phyloP scores from a whole-genome alignment of 35 echinoderm and acorn worm species.

The Hemicentrotus pulcherrimus region DNA sequence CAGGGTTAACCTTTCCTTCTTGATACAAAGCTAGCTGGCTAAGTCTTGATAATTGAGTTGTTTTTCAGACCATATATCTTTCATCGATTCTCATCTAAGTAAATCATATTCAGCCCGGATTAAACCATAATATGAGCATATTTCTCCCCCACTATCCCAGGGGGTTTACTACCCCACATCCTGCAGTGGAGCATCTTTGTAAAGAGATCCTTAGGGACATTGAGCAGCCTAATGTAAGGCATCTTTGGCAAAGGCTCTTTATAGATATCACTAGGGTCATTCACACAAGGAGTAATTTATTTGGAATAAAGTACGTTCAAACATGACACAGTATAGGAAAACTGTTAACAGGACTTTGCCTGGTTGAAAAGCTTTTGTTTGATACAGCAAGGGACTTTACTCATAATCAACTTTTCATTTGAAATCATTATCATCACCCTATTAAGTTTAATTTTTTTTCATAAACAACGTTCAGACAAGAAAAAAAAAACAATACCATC shows the following conservation, averaged over 20 bases:
- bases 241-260: background rate
- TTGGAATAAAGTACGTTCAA: too few relatives aligned
- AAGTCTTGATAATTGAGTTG: background rate
- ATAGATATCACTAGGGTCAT: background rate
- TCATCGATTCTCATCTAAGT: background rate
- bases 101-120: background rate
- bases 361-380: too few relatives aligned
- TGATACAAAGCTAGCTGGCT: background rate
- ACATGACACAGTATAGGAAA: too few relatives aligned
- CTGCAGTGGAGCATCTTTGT: background rate
- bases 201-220: background rate
- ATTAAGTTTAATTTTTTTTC: too few relatives aligned
- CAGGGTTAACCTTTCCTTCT: background rate
- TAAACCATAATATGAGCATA: background rate
- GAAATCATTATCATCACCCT: too few relatives aligned
- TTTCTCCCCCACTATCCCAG: background rate
- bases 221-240: background rate
- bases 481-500: too few relatives aligned
- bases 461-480: too few relatives aligned
- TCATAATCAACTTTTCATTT: too few relatives aligned
- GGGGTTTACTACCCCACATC: background rate
- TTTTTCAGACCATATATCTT: background rate
- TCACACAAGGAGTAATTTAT: background rate
- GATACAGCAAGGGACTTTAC: too few relatives aligned
- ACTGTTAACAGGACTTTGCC: too few relatives aligned